These are phyloP conservation scores for Orbicella faveolata DNA, from an alignment of 64 coral and sea anemone genomes.

Conservation along the genomic window DNA sequence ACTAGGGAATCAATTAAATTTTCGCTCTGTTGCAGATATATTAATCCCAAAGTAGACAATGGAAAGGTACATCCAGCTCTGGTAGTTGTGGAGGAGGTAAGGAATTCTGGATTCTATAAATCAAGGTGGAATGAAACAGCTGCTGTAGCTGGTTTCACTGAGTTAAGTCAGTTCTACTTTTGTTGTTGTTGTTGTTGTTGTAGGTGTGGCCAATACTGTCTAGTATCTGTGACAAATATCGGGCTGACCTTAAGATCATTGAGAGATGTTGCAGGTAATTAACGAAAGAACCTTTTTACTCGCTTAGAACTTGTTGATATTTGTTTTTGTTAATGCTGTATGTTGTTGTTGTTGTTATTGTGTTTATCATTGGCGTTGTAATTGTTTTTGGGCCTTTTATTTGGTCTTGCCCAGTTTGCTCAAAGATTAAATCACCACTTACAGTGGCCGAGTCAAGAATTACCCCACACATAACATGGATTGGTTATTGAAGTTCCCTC, in stretches of 20 bases:
- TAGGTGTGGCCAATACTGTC: constrained; percentile 86
- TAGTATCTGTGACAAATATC: constrained; percentile 76
- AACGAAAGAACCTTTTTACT: background rate
- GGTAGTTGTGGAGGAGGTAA: constrained; percentile 82
- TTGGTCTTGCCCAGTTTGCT: no score
- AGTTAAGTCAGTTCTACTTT: background rate
- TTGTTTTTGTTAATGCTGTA: no score
- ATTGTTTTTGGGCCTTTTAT: no score
- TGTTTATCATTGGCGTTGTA: no score
- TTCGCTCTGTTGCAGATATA: constrained; percentile 40
- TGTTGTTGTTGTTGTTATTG: no score
- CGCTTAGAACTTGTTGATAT: background rate
- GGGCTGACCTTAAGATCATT: constrained; percentile 73
- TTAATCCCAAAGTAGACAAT: constrained; percentile 68
- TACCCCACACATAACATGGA: no score
- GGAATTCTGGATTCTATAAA: background rate
- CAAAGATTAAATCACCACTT: no score
- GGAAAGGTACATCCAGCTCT: constrained; percentile 70
- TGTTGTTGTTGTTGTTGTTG: background rate
- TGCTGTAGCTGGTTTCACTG: no score
- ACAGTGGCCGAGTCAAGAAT: no score
- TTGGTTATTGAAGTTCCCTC: no score
- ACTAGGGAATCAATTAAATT: background rate
- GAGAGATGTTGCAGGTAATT: constrained; percentile 87
- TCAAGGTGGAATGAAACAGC: background rate